Conservation (phyloP, 2,113 vertebrate genomes). For the Plotosus lineatus region DNA sequence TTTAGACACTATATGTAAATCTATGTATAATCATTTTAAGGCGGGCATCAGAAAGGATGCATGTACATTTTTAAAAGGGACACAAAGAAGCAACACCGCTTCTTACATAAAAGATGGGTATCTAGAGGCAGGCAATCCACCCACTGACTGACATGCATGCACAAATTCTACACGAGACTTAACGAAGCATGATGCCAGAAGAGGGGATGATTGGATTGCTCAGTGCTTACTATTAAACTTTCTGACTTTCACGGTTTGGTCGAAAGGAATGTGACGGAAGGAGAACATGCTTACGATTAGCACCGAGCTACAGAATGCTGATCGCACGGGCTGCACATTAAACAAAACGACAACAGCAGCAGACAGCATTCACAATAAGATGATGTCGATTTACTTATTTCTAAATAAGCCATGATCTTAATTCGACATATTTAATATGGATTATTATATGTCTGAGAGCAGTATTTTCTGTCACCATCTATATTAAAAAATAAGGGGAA, state of each 20-base stretch:
- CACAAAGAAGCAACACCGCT: conserved; percentile 4
- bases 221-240: conserved; percentile 48
- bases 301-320: conserved; percentile 20
- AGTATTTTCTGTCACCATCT: background rate
- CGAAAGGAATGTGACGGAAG: conserved; percentile 48
- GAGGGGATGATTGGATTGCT: conserved; percentile 46
- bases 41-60: conserved; percentile 10
- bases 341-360: background rate
- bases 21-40: too few relatives aligned
- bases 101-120: conserved; percentile 7
- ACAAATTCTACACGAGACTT: conserved; percentile 27
- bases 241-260: conserved; percentile 53
- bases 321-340: conserved; percentile 31
- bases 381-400: background rate
- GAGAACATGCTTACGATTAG: conserved; percentile 45
- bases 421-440: background rate
- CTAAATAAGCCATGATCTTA: background rate
- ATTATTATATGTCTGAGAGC: background rate
- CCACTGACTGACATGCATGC: conserved; percentile 33
- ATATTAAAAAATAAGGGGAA: background rate
- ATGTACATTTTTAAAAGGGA: background rate
- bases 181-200: conserved; percentile 48
- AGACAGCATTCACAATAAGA: background rate
- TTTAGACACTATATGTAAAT: too few relatives aligned
- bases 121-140: conserved; percentile 3